Base-by-base conservation (phyloP, 1,140 invertebrate genomes). In the Pissodes strobi region DNA sequence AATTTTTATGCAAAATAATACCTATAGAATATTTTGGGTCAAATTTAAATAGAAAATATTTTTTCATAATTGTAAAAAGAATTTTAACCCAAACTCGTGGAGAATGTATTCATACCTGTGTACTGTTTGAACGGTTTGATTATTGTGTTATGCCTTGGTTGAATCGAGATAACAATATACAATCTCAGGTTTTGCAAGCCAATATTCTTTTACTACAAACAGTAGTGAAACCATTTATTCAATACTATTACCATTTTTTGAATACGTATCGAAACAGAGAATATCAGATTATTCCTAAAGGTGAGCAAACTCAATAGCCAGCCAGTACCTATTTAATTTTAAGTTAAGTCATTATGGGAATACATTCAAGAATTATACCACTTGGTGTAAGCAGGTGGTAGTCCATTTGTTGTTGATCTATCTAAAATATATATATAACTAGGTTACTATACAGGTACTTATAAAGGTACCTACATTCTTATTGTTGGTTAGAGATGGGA, bases 151-250 rank as follows among this genome's bases (percentile, higher is more conserved):
- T 45, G 17, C 9, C 2, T 4, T 45, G 41, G 41, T 12, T 45
- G 19, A 19, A 21, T 12, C 10, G 15, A 45, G 19, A 19, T 18
- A 21, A 21, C 5, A 21, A 43, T 8, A 45, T 45, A 9, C 10
- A 45, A 21, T 10, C 17, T 5, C 41, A 45, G 12, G 4, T 45
- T 45, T 45, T 45, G 19, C 8, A 21, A 4, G 41, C 41, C 10
- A 45, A 45, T 45, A 2, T 45, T 2, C 41, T 45, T 19, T 45
- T 45, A 45, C 19, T 45, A 8, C 41, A 45, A 45, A 45, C 41
- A 3, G 41, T 45, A 8, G 41, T 45, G 12, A 45, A 45, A 21
- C 41, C 41, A 8, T 45, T 45, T 21, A 45, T 45, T 8, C 17
- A 18, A 45, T 21, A 45, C 19, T 45, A 18, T 9, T 45, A 45